Percentiles rank a stretch among this genome's conserved stretches.
These are phyloP conservation scores for Indri indri DNA, from an alignment of 2,113 vertebrate species.

Conservation along the genomic window DNA sequence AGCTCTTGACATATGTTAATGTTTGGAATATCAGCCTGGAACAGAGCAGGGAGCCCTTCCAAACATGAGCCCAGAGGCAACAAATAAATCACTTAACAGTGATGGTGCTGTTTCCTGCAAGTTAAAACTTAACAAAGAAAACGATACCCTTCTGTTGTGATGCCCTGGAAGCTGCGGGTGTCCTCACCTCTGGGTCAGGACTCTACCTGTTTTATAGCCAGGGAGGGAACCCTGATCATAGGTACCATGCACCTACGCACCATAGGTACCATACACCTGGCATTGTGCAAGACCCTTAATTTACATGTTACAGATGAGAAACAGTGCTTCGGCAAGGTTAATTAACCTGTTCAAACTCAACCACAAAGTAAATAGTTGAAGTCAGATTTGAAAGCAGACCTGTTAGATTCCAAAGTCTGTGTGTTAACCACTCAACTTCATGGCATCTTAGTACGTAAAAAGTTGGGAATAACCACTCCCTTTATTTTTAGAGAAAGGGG, in stretches of 20 bases:
- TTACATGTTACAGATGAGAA: background rate
- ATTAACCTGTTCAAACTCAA: constrained; percentile 23
- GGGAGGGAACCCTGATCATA: background rate
- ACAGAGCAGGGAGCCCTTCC: constrained; percentile 60
- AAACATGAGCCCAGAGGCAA: constrained; percentile 64
- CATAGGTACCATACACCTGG: background rate
- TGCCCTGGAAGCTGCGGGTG: background rate
- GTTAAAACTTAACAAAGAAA: constrained; percentile 63
- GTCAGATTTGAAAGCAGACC: background rate
- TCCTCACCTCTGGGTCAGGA: background rate
- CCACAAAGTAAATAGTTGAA: background rate
- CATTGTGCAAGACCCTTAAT: background rate
- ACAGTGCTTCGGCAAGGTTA: background rate
- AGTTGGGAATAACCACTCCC: too few species aligned
- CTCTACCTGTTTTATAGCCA: background rate
- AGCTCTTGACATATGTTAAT: constrained; percentile 65
- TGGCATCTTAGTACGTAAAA: background rate
- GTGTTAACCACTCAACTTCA: background rate
- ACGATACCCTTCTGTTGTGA: constrained; percentile 43
- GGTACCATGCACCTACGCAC: background rate
- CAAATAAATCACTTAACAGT: constrained; percentile 70
- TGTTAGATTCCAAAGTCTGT: background rate
- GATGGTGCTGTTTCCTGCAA: constrained; percentile 48
- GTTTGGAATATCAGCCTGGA: constrained; percentile 60
- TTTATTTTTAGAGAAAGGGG: background rate